phyloP scores from a whole-genome alignment of 2,888 invertebrate species.

The Pheosia gnoma region DNA sequence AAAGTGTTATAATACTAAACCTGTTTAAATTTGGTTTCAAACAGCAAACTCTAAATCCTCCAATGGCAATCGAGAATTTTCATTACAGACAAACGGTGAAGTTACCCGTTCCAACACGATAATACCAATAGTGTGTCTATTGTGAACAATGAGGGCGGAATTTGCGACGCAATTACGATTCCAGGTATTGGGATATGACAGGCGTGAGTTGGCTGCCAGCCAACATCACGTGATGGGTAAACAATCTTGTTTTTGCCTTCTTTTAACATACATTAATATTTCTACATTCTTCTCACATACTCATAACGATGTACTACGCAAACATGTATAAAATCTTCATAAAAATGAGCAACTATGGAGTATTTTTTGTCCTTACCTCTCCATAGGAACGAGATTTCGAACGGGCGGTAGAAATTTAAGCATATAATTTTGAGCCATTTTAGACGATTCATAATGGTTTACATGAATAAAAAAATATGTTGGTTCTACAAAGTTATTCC shows the following conservation, averaged over 20 bases:
- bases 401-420: too few species aligned
- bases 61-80: neutral
- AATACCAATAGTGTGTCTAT: slow-evolving; percentile 33
- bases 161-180: slow-evolving; percentile 53
- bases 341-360: too few species aligned
- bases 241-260: slow-evolving; percentile 31
- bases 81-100: slow-evolving; percentile 17
- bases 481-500: too few species aligned
- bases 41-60: neutral
- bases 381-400: too few species aligned
- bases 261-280: neutral
- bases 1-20: neutral
- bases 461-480: too few species aligned
- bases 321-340: too few species aligned
- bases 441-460: too few species aligned
- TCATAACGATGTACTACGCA: too few species aligned
- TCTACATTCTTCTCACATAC: too few species aligned
- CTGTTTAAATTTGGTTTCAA: neutral
- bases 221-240: slow-evolving; percentile 31
- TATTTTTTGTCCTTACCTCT: too few species aligned
- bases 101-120: slow-evolving; percentile 17
- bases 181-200: slow-evolving; percentile 49
- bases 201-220: slow-evolving; percentile 31
- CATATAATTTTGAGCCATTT: too few species aligned
- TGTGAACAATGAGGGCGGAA: slow-evolving; percentile 42